Conservation (phyloP, 2,797 vertebrate species). For the Fringilla coelebs region DNA sequence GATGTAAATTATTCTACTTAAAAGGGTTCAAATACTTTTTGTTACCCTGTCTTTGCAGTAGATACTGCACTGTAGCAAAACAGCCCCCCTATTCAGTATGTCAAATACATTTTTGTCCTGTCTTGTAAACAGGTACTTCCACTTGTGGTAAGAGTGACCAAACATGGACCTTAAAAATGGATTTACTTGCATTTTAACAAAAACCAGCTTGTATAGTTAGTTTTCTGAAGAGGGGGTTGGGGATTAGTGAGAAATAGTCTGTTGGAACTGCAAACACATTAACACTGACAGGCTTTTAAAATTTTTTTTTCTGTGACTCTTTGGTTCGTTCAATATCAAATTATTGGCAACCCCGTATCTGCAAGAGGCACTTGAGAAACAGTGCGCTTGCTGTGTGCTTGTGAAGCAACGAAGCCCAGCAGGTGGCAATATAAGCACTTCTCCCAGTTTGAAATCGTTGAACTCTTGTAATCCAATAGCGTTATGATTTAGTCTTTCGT, state of each 20-base stretch:
- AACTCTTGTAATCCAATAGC: neutral
- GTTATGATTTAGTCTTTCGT: neutral
- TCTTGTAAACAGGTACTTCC: neutral
- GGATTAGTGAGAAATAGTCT: neutral
- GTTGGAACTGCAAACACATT: neutral
- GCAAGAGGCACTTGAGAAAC: neutral
- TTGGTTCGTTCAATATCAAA: neutral
- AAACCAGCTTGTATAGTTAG: neutral
- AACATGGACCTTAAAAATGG: slow-evolving; percentile 2
- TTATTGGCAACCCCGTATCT: neutral
- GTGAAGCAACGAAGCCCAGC: slow-evolving; percentile 33
- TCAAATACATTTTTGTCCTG: neutral
- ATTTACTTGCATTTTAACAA: slow-evolving; percentile 33
- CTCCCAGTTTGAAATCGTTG: neutral
- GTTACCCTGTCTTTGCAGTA: neutral
- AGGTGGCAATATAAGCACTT: slow-evolving; percentile 74
- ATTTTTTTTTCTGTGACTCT: neutral
- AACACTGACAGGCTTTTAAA: neutral
- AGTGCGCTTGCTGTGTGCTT: neutral
- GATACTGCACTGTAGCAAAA: neutral
- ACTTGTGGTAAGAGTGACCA: neutral
- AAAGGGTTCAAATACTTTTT: neutral
- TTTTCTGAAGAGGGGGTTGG: neutral
- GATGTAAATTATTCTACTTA: neutral
- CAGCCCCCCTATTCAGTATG: neutral